Evolutionary conservation across 2,797 vertebrate genomes (phyloP), one percentile per base, ranked within the genome.

Genomic region (Neopelma chrysocephalum): DNA sequence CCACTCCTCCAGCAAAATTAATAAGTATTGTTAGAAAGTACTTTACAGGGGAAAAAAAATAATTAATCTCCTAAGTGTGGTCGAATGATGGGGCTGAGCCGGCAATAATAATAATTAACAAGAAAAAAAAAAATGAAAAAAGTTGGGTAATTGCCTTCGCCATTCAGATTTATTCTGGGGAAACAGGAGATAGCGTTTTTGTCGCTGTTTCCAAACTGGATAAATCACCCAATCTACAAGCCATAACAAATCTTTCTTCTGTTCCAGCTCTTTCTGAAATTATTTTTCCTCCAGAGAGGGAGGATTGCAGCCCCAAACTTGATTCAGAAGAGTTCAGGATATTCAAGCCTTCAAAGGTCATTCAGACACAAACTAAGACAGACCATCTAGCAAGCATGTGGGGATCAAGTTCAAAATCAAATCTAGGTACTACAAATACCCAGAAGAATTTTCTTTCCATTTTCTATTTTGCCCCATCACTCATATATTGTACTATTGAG

Each of bases 1-100:
- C 96, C 93, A 96, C 91, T 81, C 79, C 97, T 95, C 94, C 88
- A 3, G 94, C 82, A 94, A 95, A 97, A 94, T 97, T 96, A 97
- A 83, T 96, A 97, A 96, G 75, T 89, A 61, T 95, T 91, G 94
- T 95, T 87, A 89, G 87, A 94, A 96, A 89, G 93, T 90, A 85
- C 61, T 94, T 97, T 78, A n/a, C 32, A 73, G 45, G 48, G 13
- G 17, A 6, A 53, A 15, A 65, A 26, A 25, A 36, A 84, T 76
- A 92, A 38, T 83, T 79, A 43, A 84, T 91, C 87, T 97, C 50
- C 69, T 43, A 94, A 94, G 81, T 68, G 15, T 57, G 87, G 75
- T 58, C 4, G 10, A 96, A 94, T 89, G 90, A 78, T 90, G 69
- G 84, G 77, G 47, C 91, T 95, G 92, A 95, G 62, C 57, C 96